Evolutionary conservation across 1,140 invertebrate species (phyloP).

Genomic region (Calliphora vicina): DNA sequence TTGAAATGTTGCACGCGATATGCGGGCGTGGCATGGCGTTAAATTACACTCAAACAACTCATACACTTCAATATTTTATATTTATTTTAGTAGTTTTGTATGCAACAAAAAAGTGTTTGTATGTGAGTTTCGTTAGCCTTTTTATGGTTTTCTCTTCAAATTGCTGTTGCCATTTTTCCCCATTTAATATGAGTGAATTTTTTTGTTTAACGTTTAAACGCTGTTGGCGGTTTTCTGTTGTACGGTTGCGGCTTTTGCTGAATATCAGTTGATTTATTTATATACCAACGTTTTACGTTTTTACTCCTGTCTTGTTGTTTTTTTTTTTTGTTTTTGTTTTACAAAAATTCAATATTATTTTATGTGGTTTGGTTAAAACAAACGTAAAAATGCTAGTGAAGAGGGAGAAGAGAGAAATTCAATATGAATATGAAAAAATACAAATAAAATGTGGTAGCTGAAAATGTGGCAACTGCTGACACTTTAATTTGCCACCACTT

Average conservation of each 20-base stretch:
- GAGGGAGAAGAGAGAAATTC: background rate
- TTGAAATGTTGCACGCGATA: conserved; percentile 23
- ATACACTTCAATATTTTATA: background rate
- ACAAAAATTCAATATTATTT: conserved; percentile 24
- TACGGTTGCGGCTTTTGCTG: background rate
- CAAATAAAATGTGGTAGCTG: conserved; percentile 12
- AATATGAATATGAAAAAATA: background rate
- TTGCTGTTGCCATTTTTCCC: background rate
- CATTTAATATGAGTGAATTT: conserved; percentile 18
- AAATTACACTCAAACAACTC: background rate
- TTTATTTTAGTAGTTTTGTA: conserved; percentile 5
- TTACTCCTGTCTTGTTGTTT: background rate
- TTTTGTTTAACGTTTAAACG: background rate
- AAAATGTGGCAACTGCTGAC: conserved; percentile 28
- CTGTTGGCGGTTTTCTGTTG: conserved; percentile 10
- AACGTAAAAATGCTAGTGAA: background rate
- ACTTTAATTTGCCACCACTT: conserved; percentile 24
- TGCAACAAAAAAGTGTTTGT: background rate
- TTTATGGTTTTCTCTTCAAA: background rate
- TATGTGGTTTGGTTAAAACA: conserved; percentile 11
- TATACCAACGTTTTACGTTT: background rate
- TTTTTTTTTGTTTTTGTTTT: too few species aligned
- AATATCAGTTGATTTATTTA: conserved; percentile 27
- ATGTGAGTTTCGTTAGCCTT: background rate
- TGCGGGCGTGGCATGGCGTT: conserved; percentile 23